A percentile compares a stretch with the other conserved stretches of the same genome.
Conservation (phyloP, 2,797 vertebrate genomes). For the Malacoraja senta region DNA sequence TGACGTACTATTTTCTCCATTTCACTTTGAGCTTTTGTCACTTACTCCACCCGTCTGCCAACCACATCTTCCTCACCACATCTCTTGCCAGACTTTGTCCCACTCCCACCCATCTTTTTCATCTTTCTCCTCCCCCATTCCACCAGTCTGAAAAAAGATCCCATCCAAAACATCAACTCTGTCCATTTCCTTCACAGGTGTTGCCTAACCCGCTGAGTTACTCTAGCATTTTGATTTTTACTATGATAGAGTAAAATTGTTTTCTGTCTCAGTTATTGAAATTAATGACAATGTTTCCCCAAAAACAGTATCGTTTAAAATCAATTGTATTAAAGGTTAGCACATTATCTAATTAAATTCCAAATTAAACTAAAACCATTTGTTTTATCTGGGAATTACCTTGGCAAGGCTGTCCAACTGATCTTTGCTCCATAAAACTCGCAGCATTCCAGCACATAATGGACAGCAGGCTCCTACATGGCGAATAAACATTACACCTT, state of each 20-base stretch:
- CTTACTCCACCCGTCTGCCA: too few species aligned
- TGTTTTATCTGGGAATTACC: conserved; percentile 56
- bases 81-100: too few species aligned
- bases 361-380: not conserved
- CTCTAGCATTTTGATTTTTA: too few species aligned
- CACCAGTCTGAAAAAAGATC: too few species aligned
- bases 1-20: too few species aligned
- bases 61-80: too few species aligned
- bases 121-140: too few species aligned
- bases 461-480: conserved; percentile 85
- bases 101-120: too few species aligned
- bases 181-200: too few species aligned
- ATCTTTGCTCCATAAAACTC: conserved; percentile 84
- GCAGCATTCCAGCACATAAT: conserved; percentile 86
- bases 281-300: not conserved
- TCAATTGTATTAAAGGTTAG: not conserved
- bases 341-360: not conserved
- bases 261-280: not conserved
- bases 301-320: not conserved
- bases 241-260: not conserved
- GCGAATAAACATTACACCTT: conserved; percentile 38
- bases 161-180: too few species aligned
- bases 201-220: too few species aligned
- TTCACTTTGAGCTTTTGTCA: too few species aligned
- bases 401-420: conserved; percentile 85